Evolutionary conservation across 2,797 vertebrate genomes (phyloP), one percentile per base, ranked within the genome.

Genomic region (Pyrocephalus nanus): DNA sequence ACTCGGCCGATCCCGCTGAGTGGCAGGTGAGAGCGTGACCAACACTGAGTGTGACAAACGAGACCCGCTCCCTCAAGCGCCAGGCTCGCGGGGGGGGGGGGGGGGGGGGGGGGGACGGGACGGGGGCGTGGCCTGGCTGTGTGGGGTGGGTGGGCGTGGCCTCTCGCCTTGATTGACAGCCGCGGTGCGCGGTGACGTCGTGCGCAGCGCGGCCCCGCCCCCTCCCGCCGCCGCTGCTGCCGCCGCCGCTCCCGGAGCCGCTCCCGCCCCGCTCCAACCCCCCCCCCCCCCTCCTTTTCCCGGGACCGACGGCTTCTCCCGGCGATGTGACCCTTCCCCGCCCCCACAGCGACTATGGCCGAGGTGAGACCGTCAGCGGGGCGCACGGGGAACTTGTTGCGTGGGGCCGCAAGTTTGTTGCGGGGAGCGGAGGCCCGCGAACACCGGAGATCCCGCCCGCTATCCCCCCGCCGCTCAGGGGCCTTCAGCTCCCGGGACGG

Each of bases 241-340:
- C 58, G 36, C 40, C 43, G 43, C 81, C 51, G 61, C 26, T 62
- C 43, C 70, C 60, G 43, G 54, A 13, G 30, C 54, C 32, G 30
- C 71, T 36, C 71, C 82, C 70, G 81, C 30, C 34, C 61, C 60
- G 60, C 26, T 61, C 43, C 38, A 38, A 38, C 70, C 50, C 34
- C 50, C 2, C 42, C 16, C 42, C 42, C 42, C 7, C 15, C 16
- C 42, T 16, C 42, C 42, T 16, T 17, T 18, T 14, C 67, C 32
- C 62, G 82, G 82, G 64, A 69, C 64, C 64, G 72, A 47, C 47
- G 54, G 83, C 72, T 47, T 23, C 60, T 17, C n/a, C 73, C 83
- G 88, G 92, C 92, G 91, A 96, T 96, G 96, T 96, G 96, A 96
- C 78, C 81, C 81, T 64, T 45, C 48, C 84, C 78, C 66, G 79